Evolutionary conservation across 2,113 vertebrate genomes (phyloP).

Genomic region (Crotophaga sulcirostris): DNA sequence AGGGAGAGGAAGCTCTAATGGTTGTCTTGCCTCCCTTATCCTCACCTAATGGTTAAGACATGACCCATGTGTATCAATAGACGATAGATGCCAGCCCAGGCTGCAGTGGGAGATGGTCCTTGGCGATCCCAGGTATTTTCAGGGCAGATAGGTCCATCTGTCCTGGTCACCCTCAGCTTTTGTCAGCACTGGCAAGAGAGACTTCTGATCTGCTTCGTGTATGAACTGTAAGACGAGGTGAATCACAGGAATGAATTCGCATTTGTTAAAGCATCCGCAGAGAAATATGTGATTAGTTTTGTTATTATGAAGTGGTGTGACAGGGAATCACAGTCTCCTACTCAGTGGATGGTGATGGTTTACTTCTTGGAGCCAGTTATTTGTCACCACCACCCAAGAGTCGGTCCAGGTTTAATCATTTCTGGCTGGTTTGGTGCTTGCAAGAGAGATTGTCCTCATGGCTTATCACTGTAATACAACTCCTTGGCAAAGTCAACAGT

Average conservation of each 20-base stretch:
- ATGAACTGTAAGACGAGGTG: not conserved
- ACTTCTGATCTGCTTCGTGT: not conserved
- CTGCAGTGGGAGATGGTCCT: not conserved
- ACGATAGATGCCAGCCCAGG: not conserved
- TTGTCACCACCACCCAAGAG: not conserved
- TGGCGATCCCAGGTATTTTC: not conserved
- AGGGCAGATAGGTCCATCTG: not conserved
- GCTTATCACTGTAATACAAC: fast-evolving
- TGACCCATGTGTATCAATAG: not conserved
- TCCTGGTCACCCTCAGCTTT: not conserved
- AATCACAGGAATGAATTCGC: not conserved
- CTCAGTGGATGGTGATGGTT: fast-evolving
- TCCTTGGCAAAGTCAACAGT: not conserved
- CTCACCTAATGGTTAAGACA: not conserved
- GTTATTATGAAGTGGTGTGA: not conserved
- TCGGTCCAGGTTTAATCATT: not conserved
- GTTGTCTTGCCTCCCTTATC: not conserved
- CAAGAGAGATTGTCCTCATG: not conserved
- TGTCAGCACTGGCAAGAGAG: not conserved
- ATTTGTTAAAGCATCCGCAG: not conserved
- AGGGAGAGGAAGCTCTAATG: not conserved
- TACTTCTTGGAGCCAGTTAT: not conserved
- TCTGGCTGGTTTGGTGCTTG: not conserved
- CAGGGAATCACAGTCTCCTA: not conserved
- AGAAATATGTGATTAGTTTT: not conserved